Evolutionary conservation across 2,797 vertebrate species (phyloP).

Genomic region (Echiichthys vipera): DNA sequence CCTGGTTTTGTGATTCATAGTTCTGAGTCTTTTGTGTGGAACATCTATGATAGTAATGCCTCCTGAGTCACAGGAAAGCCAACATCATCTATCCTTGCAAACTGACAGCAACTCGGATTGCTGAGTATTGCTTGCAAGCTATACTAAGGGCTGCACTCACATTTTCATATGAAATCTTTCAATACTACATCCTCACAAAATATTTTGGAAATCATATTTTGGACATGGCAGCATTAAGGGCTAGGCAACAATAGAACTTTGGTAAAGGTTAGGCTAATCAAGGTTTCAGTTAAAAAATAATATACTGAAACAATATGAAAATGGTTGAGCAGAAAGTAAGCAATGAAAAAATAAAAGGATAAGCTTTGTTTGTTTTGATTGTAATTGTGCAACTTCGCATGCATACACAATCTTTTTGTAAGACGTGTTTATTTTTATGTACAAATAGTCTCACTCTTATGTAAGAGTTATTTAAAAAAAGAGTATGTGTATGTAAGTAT

Average conservation of each 20-base stretch:
- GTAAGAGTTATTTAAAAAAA: no score
- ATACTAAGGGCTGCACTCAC: background rate
- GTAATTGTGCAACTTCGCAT: no score
- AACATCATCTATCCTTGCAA: background rate
- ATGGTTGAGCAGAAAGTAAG: no score
- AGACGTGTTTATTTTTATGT: no score
- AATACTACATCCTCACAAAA: background rate
- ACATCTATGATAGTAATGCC: constrained; percentile 11
- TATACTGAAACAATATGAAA: no score
- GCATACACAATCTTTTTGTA: no score
- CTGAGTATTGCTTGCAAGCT: background rate
- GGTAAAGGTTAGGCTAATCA: background rate
- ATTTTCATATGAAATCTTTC: background rate
- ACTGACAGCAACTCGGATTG: constrained; percentile 7
- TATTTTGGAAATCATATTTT: background rate
- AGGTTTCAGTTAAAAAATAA: no score
- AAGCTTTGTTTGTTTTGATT: no score
- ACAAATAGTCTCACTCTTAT: no score
- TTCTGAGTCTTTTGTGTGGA: constrained; percentile 7
- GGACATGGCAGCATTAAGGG: background rate
- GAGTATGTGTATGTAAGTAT: no score
- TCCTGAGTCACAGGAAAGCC: constrained; percentile 1
- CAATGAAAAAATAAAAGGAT: no score
- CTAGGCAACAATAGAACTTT: background rate
- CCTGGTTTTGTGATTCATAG: constrained; percentile 1